phyloP scores from a whole-genome alignment of 1,140 invertebrate species.

The Calliphora vicina region DNA sequence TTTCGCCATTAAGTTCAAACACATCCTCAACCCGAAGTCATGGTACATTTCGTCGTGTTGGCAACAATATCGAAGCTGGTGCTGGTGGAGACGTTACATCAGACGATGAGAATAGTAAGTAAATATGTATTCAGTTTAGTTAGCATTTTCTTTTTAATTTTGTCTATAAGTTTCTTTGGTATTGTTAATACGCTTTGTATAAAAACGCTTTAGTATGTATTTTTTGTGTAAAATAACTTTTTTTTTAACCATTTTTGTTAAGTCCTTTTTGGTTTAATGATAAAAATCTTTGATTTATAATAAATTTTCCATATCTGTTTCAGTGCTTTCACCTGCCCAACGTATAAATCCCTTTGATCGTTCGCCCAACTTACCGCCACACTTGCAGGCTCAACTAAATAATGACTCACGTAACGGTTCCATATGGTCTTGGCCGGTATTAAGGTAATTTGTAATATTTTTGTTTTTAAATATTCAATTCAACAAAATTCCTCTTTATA shows the following conservation, averaged over 20 bases:
- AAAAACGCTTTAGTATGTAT: not conserved
- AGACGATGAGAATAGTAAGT: conserved; percentile 57
- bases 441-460: conserved; percentile 49
- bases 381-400: conserved; percentile 49
- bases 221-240: not conserved
- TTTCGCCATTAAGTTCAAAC: conserved; percentile 1
- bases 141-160: too few species aligned
- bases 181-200: too few species aligned
- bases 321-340: conserved; percentile 43
- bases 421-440: conserved; percentile 49
- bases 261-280: too few species aligned
- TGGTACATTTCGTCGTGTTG: conserved; percentile 52
- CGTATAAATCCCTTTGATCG: conserved; percentile 61
- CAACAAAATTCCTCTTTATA: not conserved
- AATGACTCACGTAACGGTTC: conserved; percentile 37
- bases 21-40: conserved; percentile 46
- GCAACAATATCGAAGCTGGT: conserved; percentile 34
- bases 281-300: too few species aligned
- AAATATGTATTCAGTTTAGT: not conserved
- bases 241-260: too few species aligned
- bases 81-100: conserved; percentile 50
- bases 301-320: conserved; percentile 29
- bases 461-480: not conserved
- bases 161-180: too few species aligned
- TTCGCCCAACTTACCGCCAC: conserved; percentile 51